These are phyloP conservation scores for Mythimna lalbum DNA, from an alignment of 2,888 invertebrate genomes.

Conservation along the genomic window DNA sequence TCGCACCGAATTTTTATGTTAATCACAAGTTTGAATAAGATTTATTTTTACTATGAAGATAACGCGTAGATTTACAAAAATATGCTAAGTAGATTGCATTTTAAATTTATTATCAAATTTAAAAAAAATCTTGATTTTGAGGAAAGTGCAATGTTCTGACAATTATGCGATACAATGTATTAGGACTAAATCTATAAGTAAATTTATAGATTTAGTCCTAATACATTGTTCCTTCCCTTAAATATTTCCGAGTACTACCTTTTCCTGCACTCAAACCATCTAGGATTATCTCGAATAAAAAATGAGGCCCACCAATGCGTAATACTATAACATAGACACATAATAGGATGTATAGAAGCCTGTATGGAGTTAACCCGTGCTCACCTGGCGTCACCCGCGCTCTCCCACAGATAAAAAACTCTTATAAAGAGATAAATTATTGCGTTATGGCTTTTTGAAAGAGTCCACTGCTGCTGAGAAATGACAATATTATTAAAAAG, in stretches of 20 bases:
- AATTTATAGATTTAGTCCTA: too few relatives aligned
- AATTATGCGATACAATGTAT: background rate
- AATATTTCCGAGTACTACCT: background rate
- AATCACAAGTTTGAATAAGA: conserved; percentile 56
- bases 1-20: conserved; percentile 75
- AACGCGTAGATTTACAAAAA: conserved; percentile 26
- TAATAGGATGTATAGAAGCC: conserved; percentile 70
- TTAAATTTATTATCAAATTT: too few relatives aligned
- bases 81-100: conserved; percentile 1
- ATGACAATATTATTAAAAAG: conserved; percentile 91
- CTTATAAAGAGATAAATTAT: conserved; percentile 91
- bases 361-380: conserved; percentile 84
- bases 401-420: conserved; percentile 88
- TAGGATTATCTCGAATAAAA: conserved; percentile 48
- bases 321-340: conserved; percentile 58
- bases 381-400: conserved; percentile 84
- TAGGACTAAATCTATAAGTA: too few relatives aligned
- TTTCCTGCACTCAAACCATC: conserved; percentile 18
- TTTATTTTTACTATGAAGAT: conserved; percentile 47
- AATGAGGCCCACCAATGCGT: conserved; percentile 61
- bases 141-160: background rate
- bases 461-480: conserved; percentile 91
- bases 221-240: background rate
- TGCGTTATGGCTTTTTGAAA: conserved; percentile 90
- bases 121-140: accelerated